Base-by-base conservation (phyloP, 1,140 invertebrate genomes). In the Caenorhabditis remanei region DNA sequence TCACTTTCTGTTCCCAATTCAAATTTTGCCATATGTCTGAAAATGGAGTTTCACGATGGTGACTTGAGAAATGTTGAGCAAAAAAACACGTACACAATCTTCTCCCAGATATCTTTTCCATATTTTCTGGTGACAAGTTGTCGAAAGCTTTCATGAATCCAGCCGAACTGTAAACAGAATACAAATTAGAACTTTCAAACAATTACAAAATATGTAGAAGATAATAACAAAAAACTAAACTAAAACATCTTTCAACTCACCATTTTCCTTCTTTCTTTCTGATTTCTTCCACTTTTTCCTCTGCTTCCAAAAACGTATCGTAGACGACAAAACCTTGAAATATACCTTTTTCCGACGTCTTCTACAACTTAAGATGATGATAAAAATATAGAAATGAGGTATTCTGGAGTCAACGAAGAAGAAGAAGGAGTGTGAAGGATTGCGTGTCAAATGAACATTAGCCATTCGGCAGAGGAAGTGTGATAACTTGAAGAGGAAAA, bases 21-120 rank as follows among this genome's bases (percentile, higher is more conserved):
- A 82, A 93, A 91, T 56, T 92, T 90, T n/a, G 92, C 86, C 85
- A 93, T 91, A 84, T 93, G 89, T n/a, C 91, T 92, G 86, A 87
- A 92, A 50, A n/a, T 21, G 56, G 56, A 21, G 50, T 0, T 9
- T 53, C 9, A 16, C 50, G 9, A 13, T 13, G 9, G 58, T 11
- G 8, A 82, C n/a, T 82, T 32, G 32, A 32, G 32, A 32, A 58
- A 16, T 16, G 32, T 16, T 48, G 11, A 43, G 16, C 11, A 1
- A 48, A 55, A 83, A 75, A 87, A 2, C 21, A 86, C 87, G 71
- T 83, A 92, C 91, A 92, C 46, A 67, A 92, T 93, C 58, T 92
- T 91, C 67, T 89, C 83, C 92, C 92, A 92, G 6, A 87, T 87
- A 43, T 92, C 92, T 21, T 85, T 83, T 46, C 92, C 92, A 87